Conservation (phyloP, 2,888 invertebrate species). For the Cephus pulcher region DNA sequence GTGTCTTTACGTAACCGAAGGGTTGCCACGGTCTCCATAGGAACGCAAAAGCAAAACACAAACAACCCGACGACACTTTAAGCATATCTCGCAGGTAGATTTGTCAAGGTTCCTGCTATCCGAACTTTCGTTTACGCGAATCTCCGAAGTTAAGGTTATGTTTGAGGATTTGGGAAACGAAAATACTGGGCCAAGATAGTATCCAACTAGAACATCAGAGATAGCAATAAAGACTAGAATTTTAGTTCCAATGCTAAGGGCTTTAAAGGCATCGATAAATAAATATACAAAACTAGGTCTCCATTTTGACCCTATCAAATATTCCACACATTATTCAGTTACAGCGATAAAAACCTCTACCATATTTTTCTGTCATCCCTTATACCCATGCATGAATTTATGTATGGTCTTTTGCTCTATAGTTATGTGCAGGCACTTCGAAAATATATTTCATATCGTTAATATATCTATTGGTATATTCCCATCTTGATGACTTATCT, state of each 20-base stretch:
- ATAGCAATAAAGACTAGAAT: background rate
- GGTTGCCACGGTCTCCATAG: conserved; percentile 2
- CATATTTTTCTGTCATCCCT: background rate
- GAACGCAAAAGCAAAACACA: background rate
- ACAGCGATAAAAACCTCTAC: background rate
- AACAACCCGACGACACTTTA: background rate
- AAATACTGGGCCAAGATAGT: background rate
- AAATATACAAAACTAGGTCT: background rate
- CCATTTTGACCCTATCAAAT: background rate
- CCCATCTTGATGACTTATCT: background rate
- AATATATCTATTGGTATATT: background rate
- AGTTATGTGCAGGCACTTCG: too few species aligned
- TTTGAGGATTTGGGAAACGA: background rate
- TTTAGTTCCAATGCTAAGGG: background rate
- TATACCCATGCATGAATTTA: background rate
- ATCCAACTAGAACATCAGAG: background rate
- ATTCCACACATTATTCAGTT: background rate
- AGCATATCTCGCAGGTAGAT: background rate
- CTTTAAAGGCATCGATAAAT: background rate
- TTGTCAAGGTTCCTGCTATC: background rate
- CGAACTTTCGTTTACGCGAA: background rate
- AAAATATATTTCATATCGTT: background rate
- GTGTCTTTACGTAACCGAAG: background rate
- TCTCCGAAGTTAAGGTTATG: background rate
- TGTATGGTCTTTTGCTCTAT: background rate